Base-by-base conservation (phyloP, 2,888 invertebrate species). In the Pyrrhia umbra region DNA sequence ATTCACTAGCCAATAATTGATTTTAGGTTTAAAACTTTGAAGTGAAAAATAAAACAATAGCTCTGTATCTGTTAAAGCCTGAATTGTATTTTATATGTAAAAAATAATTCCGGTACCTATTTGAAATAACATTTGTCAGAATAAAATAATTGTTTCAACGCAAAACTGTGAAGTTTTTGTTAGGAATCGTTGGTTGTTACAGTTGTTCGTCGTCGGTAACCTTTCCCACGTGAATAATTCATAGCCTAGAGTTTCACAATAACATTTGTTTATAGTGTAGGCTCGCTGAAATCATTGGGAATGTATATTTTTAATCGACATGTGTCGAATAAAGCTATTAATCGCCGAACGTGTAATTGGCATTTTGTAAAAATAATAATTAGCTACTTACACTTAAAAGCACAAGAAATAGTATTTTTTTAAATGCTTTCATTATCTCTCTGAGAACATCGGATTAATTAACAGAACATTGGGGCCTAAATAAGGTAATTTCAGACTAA, bases 151-250 rank as follows among this genome's bases (percentile, higher is more conserved):
- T 68, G 46, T 63, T 68, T 78, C 64, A 61, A 58, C 63, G 61
- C 60, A 79, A 83, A 83, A 79, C 73, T 81, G 77, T 46, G 74
- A 82, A 78, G 81, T 84, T 85, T 85, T 85, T 82, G 80, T 85
- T 85, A 71, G 63, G 72, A 85, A 82, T 79, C 82, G 78, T 70
- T 68, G 75, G 82, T 88, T 88, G 82, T 87, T 86, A 78, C 89
- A 90, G 87, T 86, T 88, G 90, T 83, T 79, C 73, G 78, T 79
- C 71, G 76, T 68, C 68, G 68, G 84, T 76, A 86, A 83, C 83
- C 64, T 85, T 87, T 90, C 89, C 87, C 90, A 90, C 81, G 87
- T 90, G 84, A 92, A 91, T 90, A 79, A 92, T 91, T 91, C 89
- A 91, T 88, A 79, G 83, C 76, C 81, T 76, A 72, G 80, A 84